These are phyloP conservation scores for Pomatorhinus ruficollis DNA, from an alignment of 2,113 vertebrate genomes.

Conservation along the genomic window DNA sequence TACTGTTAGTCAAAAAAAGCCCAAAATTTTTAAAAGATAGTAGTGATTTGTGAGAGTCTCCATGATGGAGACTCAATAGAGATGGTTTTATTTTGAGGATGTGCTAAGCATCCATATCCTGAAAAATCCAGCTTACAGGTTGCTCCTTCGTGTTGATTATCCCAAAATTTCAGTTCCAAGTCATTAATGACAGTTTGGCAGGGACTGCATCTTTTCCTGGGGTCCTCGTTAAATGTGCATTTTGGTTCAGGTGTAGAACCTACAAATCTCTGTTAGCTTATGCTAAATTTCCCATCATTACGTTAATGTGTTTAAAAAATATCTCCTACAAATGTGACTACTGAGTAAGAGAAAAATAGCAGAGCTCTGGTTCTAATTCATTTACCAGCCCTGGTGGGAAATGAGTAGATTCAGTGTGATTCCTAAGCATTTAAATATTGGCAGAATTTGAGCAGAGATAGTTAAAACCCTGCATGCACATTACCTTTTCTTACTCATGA, in stretches of 20 bases:
- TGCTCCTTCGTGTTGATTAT: neutral
- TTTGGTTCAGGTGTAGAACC: neutral
- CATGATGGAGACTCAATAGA: neutral
- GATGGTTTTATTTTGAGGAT: neutral
- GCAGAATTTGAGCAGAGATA: neutral
- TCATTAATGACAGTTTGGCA: neutral
- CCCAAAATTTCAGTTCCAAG: neutral
- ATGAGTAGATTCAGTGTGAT: neutral
- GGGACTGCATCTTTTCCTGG: neutral
- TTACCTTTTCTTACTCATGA: neutral
- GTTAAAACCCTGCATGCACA: neutral
- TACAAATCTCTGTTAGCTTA: neutral
- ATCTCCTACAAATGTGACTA: neutral
- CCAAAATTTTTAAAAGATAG: neutral
- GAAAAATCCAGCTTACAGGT: neutral
- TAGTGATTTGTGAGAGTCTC: neutral
- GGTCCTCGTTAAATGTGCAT: neutral
- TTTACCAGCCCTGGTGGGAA: slow-evolving; percentile 8
- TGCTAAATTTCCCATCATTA: neutral
- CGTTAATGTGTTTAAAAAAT: neutral
- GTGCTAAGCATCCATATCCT: neutral
- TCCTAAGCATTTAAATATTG: neutral
- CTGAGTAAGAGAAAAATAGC: neutral
- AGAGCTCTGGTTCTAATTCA: neutral
- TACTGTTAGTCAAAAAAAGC: neutral